Evolutionary conservation across 2,888 invertebrate species (phyloP), one percentile per base, ranked within the genome.

Genomic region (Andrena marginata): DNA sequence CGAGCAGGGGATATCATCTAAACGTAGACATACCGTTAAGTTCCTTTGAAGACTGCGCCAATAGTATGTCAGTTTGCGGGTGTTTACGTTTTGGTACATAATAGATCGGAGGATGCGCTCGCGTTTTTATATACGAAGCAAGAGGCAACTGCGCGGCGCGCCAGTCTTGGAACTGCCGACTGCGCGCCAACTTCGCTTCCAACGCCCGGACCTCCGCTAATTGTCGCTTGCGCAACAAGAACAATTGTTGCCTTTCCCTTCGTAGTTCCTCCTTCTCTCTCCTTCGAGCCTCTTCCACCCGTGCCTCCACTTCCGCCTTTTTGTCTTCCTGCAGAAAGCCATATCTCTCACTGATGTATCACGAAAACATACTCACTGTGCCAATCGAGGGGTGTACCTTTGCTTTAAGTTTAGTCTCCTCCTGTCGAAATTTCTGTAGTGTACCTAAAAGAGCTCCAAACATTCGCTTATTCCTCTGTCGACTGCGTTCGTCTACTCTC

Each of bases 371-470:
- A 5, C 1, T 31, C 1, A 0, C 31, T 7, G 20, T 56, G 13
- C 7, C 3, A 4, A n/a, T 0, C 0, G 5, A 0, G 62, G 62
- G 35, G 49, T 68, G 90, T 93, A 96, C 96, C 95, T 97, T 98
- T 90, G 97, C 97, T 94, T 98, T 98, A 86, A 98, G 95, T 74
- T 97, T 97, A 76, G 98, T 98, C 94, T 99, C 98, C 92, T 99
- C 99, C 92, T 98, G 98, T 91, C 98, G 97, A 94, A 99, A 99
- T 94, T 98, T 98, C 93, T 99, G 98, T 88, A 99, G 94, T 16
- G 99, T 99, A 4, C 99, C 99, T 72, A 99, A 94, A 60, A 99
- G 95, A 26, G 99, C 97, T 8, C 99, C 99, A 95, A 99, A 99
- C 97, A 99, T 99, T 77, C 99, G 96, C 84, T 97, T 96, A 94